Percentiles rank a stretch among this genome's conserved stretches.
phyloP scores from a whole-genome alignment of 2,113 vertebrate genomes.

The Petaurus breviceps region DNA sequence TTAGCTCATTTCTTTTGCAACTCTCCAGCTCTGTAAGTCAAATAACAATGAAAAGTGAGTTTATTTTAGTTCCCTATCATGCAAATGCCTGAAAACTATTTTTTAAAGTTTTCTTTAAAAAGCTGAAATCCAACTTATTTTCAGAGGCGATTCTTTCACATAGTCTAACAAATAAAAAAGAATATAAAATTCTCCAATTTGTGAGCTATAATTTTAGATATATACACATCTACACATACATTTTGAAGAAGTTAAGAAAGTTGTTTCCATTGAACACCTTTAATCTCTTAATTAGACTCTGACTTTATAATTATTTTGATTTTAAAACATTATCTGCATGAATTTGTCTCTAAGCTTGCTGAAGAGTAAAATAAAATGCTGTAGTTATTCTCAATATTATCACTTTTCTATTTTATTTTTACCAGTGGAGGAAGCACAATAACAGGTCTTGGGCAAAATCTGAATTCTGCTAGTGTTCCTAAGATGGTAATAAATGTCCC shows the following conservation, averaged over 20 bases:
- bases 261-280: slow-evolving; percentile 33
- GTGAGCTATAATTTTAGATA: slow-evolving; percentile 53
- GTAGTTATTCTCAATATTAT: slow-evolving; percentile 1
- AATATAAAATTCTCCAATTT: slow-evolving; percentile 40
- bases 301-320: neutral
- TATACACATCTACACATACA: neutral
- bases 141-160: slow-evolving; percentile 21
- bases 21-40: slow-evolving; percentile 14
- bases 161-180: slow-evolving; percentile 45
- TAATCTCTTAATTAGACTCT: slow-evolving; percentile 16
- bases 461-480: slow-evolving; percentile 93
- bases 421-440: slow-evolving; percentile 96
- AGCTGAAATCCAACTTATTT: neutral
- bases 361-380: neutral
- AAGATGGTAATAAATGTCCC: slow-evolving; percentile 93
- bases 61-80: neutral
- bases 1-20: slow-evolving; percentile 62
- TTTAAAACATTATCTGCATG: neutral
- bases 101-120: slow-evolving; percentile 38
- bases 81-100: neutral
- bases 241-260: slow-evolving; percentile 32
- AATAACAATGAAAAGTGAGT: neutral
- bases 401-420: slow-evolving; percentile 68
- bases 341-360: slow-evolving; percentile 24
- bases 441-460: slow-evolving; percentile 91